Conservation (phyloP, 1,140 invertebrate species). For the Drosophila miranda region DNA sequence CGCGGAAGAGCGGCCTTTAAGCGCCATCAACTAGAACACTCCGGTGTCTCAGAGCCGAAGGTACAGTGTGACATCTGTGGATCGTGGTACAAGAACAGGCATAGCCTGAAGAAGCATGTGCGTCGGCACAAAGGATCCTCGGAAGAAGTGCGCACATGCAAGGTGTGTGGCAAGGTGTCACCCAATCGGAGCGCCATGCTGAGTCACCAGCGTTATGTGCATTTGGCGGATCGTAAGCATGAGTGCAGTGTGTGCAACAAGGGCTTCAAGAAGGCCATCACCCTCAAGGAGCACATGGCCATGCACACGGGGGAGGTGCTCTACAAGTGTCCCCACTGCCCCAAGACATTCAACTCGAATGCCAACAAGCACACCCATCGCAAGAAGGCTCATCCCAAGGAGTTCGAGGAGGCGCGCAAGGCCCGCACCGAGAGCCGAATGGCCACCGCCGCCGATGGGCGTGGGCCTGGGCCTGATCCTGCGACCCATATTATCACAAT, state of each 20-base stretch:
- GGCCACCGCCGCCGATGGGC: slow-evolving; percentile 19
- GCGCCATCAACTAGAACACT: slow-evolving; percentile 72
- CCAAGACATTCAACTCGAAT: slow-evolving; percentile 78
- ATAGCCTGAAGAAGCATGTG: slow-evolving; percentile 74
- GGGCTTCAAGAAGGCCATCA: slow-evolving; percentile 75
- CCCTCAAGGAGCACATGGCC: slow-evolving; percentile 78
- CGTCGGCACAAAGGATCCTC: slow-evolving; percentile 59
- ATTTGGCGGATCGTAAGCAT: slow-evolving; percentile 59
- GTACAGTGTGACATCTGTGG: slow-evolving; percentile 79
- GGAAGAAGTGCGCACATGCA: slow-evolving; percentile 54
- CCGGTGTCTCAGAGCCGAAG: slow-evolving; percentile 65
- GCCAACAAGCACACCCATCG: slow-evolving; percentile 80
- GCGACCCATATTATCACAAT: slow-evolving; percentile 53
- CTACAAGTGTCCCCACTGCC: slow-evolving; percentile 78
- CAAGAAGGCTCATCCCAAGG: slow-evolving; percentile 76
- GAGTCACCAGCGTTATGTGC: slow-evolving; percentile 76
- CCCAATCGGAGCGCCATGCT: slow-evolving; percentile 76
- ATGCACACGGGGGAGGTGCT: slow-evolving; percentile 76
- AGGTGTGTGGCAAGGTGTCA: slow-evolving; percentile 71
- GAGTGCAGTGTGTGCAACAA: slow-evolving; percentile 73
- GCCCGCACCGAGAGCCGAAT: slow-evolving; percentile 54
- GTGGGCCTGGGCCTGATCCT: neutral
- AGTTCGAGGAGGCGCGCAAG: slow-evolving; percentile 68
- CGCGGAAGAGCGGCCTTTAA: slow-evolving; percentile 65
- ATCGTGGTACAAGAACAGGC: slow-evolving; percentile 78